A percentile compares a stretch with the other conserved stretches of the same genome.
Evolutionary conservation across 2,113 vertebrate species (phyloP).

Genomic region (Leptobrachium ailaonicum): DNA sequence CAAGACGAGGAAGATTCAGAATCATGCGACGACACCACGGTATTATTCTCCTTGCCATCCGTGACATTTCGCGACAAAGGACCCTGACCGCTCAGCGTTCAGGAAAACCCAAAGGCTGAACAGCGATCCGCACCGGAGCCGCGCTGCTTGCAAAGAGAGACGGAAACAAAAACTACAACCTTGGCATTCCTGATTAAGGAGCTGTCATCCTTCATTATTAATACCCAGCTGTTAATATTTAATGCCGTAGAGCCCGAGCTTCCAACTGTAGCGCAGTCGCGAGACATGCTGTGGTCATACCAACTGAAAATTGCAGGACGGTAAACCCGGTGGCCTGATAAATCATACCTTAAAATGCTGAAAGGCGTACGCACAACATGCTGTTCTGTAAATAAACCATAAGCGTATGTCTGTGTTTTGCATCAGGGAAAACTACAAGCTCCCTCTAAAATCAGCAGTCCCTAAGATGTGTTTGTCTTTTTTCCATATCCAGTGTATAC

Average conservation of each 20-base stretch:
- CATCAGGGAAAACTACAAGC: not conserved
- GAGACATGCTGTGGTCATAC: constrained; percentile 68
- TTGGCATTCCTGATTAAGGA: constrained; percentile 77
- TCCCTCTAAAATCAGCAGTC: not conserved
- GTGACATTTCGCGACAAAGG: constrained; percentile 76
- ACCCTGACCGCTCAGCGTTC: constrained; percentile 59
- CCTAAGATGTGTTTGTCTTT: not conserved
- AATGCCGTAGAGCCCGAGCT: constrained; percentile 86
- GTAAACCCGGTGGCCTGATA: constrained; percentile 53
- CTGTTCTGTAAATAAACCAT: constrained; percentile 1
- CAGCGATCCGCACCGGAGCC: constrained; percentile 61
- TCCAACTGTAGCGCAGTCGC: constrained; percentile 67
- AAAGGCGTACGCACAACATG: not conserved
- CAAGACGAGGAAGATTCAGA: constrained; percentile 61
- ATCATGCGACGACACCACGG: constrained; percentile 71
- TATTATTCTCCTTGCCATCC: constrained; percentile 77
- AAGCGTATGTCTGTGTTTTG: not conserved
- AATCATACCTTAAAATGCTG: constrained; percentile 12
- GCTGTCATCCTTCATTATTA: constrained; percentile 93
- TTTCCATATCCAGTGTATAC: not conserved
- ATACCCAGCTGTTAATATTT: constrained; percentile 92
- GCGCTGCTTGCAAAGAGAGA: constrained; percentile 47
- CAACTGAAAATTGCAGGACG: constrained; percentile 62
- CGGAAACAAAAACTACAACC: constrained; percentile 66
- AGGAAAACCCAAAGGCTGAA: constrained; percentile 29